A percentile compares a stretch with the other conserved stretches of the same genome.
Evolutionary conservation across 2,888 invertebrate genomes (phyloP).

Genomic region (Ceramica pisi): DNA sequence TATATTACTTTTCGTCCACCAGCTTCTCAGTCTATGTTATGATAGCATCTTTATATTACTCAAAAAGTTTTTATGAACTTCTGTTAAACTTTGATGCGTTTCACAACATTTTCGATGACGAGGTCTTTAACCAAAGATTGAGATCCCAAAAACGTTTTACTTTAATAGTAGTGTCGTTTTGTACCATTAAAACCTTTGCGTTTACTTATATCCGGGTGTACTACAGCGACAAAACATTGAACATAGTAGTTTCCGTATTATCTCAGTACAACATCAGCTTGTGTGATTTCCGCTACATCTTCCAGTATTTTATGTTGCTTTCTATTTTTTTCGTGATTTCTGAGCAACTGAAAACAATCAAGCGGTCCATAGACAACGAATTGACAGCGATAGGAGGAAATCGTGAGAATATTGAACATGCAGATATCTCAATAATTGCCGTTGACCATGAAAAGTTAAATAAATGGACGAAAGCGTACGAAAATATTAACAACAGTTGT

Average conservation of each 20-base stretch:
- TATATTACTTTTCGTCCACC: slow-evolving; percentile 48
- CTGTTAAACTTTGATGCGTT: slow-evolving; percentile 50
- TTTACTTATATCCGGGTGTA: slow-evolving; percentile 3
- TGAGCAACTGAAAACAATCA: slow-evolving; percentile 68
- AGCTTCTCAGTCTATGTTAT: slow-evolving; percentile 48
- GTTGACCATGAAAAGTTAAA: slow-evolving; percentile 52
- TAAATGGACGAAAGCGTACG: slow-evolving; percentile 69
- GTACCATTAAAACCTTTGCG: not conserved
- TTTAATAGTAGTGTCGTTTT: slow-evolving; percentile 9
- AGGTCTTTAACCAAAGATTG: slow-evolving; percentile 18
- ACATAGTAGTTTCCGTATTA: slow-evolving; percentile 11
- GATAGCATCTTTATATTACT: slow-evolving; percentile 38
- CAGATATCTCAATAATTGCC: not conserved
- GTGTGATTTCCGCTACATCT: slow-evolving; percentile 62
- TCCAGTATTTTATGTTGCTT: slow-evolving; percentile 66
- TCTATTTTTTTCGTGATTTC: slow-evolving; percentile 64
- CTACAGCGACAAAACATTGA: not conserved
- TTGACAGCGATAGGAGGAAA: slow-evolving; percentile 4
- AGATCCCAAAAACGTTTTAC: slow-evolving; percentile 40
- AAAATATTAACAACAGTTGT: slow-evolving; percentile 65
- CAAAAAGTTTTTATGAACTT: slow-evolving; percentile 48
- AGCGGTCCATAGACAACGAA: slow-evolving; percentile 55
- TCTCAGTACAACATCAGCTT: slow-evolving; percentile 41
- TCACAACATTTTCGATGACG: slow-evolving; percentile 28
- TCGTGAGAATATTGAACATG: not conserved